phyloP scores from a whole-genome alignment of 2,888 invertebrate species.

The Ectemnius lituratus region DNA sequence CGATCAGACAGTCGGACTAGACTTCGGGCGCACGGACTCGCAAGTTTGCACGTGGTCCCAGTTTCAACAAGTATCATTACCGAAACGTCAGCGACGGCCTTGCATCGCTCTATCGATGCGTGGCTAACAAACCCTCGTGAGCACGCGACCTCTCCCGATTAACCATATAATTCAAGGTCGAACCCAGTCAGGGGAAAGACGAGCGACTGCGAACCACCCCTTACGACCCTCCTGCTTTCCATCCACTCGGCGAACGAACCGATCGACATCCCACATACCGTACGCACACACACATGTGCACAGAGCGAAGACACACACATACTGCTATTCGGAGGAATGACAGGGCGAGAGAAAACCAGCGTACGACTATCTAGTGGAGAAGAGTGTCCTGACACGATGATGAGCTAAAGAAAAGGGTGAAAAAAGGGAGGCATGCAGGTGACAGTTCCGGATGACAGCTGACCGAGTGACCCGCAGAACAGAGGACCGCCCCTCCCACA shows the following conservation, averaged over 20 bases:
- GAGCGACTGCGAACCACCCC: background rate
- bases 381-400: no score
- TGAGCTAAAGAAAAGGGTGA: no score
- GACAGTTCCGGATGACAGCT: constrained; percentile 57
- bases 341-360: no score
- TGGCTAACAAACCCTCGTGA: constrained; percentile 9
- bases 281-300: background rate
- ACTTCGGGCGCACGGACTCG: background rate
- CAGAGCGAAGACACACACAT: no score
- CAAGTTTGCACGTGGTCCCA: constrained; percentile 46
- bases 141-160: constrained; percentile 47
- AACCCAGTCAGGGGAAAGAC: constrained; percentile 14
- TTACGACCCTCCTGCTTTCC: no score
- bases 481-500: constrained; percentile 40
- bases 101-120: constrained; percentile 13
- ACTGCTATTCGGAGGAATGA: no score
- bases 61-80: constrained; percentile 44
- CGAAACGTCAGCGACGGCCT: constrained; percentile 17
- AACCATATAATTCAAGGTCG: constrained; percentile 50
- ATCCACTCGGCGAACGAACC: no score
- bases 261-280: no score
- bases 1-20: no score
- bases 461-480: constrained; percentile 60
- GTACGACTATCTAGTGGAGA: no score
- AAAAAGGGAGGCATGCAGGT: constrained; percentile 31